Conservation (phyloP, 2,888 invertebrate genomes). For the Microplitis manilae region DNA sequence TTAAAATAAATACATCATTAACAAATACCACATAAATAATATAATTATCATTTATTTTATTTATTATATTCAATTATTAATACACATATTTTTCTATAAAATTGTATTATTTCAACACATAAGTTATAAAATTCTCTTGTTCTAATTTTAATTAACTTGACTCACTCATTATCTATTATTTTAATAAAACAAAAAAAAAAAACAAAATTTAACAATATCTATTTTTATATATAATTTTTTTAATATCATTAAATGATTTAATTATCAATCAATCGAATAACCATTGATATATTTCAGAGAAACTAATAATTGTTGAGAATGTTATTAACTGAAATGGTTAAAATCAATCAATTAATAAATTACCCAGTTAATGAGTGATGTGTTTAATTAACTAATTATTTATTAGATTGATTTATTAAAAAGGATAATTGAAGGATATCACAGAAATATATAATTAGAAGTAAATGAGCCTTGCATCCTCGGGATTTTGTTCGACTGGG, state of each 20-base stretch:
- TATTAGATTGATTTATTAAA: constrained; percentile 24
- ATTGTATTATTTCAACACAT: constrained; percentile 3
- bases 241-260: no score
- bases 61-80: background rate
- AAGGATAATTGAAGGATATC: constrained; percentile 52
- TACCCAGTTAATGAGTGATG: background rate
- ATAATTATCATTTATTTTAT: background rate
- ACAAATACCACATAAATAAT: background rate
- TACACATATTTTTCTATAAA: constrained; percentile 13
- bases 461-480: constrained; percentile 92
- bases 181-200: background rate
- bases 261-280: no score
- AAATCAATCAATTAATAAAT: background rate
- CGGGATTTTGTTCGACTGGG: constrained; percentile 94
- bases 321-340: background rate
- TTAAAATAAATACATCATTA: background rate
- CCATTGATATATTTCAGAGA: no score
- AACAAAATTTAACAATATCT: background rate
- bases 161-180: background rate
- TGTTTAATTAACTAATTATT: background rate
- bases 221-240: no score
- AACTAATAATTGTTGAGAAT: background rate
- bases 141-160: background rate
- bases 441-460: constrained; percentile 77
- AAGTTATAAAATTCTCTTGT: constrained; percentile 5